Percentiles rank a stretch among this genome's conserved stretches.
phyloP scores from a whole-genome alignment of 30 jellyfish, hydroid and myxozoan genomes.

The Pseudorhiza aurosa region DNA sequence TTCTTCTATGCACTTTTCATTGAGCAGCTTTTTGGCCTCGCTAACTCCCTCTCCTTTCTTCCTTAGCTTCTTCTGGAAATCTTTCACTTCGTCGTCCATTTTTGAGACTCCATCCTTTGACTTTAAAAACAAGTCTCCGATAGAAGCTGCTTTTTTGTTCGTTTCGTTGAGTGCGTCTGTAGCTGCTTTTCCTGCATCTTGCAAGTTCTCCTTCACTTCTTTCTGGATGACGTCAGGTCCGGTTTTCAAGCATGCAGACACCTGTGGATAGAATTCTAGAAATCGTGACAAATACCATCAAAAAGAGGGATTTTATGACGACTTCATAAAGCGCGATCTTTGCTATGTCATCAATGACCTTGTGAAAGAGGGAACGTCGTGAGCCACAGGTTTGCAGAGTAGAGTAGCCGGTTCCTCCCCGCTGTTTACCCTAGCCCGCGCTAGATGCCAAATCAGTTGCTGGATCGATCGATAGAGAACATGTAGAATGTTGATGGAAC shows the following conservation, averaged over 20 bases:
- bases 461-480: too few species aligned
- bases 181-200: constrained; percentile 53
- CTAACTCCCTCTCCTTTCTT: constrained; percentile 38
- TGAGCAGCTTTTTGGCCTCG: constrained; percentile 46
- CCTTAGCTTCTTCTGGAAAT: constrained; percentile 41
- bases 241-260: constrained; percentile 56
- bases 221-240: constrained; percentile 52
- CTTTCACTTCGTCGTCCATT: constrained; percentile 57
- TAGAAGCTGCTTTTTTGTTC: constrained; percentile 31
- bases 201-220: constrained; percentile 29
- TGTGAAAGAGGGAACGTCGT: too few species aligned
- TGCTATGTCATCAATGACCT: too few species aligned
- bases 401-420: too few species aligned
- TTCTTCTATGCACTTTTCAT: constrained; percentile 60
- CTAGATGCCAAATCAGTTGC: too few species aligned
- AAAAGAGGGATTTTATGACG: too few species aligned
- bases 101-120: constrained; percentile 63
- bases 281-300: too few species aligned
- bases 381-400: too few species aligned
- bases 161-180: constrained; percentile 50
- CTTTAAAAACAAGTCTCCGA: constrained; percentile 47
- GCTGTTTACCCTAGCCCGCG: too few species aligned
- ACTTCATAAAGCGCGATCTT: too few species aligned
- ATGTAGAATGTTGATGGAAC: too few species aligned
- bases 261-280: constrained; percentile 10